Conservation (phyloP, 92 coral and sea anemone species). For the Porites rus region DNA sequence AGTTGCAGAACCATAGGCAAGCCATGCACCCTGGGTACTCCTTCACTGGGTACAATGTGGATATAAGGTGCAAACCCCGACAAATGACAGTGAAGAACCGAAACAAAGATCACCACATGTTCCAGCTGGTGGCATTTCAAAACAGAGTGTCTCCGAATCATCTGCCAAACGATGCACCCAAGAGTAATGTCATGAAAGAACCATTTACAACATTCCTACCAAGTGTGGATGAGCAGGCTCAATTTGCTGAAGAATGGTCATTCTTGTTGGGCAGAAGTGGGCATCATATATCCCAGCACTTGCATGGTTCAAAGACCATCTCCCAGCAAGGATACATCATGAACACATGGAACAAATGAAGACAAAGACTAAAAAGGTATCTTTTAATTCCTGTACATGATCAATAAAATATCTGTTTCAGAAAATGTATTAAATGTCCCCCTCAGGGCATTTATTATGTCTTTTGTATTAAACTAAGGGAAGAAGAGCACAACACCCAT, state of each 20-base stretch:
- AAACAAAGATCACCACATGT: conserved; percentile 69
- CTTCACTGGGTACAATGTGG: conserved; percentile 69
- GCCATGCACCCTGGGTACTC: conserved; percentile 71
- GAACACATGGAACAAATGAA: conserved; percentile 42
- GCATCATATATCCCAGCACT: conserved; percentile 45
- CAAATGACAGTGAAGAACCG: conserved; percentile 61
- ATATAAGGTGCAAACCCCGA: conserved; percentile 51
- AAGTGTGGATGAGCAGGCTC: conserved; percentile 44
- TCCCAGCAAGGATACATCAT: conserved; percentile 31
- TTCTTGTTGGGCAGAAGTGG: conserved; percentile 43
- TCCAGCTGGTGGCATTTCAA: conserved; percentile 49
- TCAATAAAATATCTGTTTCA: no score
- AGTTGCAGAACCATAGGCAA: conserved; percentile 31
- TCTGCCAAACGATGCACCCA: conserved; percentile 30
- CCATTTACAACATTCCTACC: conserved; percentile 65
- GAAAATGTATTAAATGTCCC: neutral
- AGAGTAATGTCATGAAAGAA: conserved; percentile 16
- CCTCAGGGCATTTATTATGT: no score
- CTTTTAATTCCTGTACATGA: neutral
- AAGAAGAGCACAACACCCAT: no score
- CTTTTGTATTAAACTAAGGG: no score
- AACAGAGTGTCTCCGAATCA: conserved; percentile 64
- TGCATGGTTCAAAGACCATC: conserved; percentile 40
- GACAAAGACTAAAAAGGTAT: conserved; percentile 28
- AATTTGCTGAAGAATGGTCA: conserved; percentile 19